Conservation (phyloP, 2,888 invertebrate species). For the Neoitamus cyanurus region DNA sequence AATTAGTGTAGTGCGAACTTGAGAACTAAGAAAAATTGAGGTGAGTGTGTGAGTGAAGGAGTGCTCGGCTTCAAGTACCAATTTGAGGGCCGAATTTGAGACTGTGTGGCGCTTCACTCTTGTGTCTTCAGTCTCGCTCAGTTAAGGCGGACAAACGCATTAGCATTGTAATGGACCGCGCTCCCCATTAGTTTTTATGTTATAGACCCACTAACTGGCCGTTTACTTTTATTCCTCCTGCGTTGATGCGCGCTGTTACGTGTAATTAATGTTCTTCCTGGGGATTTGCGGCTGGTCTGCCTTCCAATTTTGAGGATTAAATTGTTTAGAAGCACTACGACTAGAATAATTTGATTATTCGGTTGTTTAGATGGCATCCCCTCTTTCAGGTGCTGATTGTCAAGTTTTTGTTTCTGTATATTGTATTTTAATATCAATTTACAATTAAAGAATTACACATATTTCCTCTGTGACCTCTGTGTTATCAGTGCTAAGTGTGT, state of each 20-base stretch:
- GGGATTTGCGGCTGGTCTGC: not conserved
- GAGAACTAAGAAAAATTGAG: not conserved
- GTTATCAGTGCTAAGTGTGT: no score
- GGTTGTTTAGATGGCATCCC: not conserved
- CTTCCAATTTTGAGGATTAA: constrained; percentile 23
- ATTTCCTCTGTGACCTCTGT: no score
- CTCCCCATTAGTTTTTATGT: constrained; percentile 32
- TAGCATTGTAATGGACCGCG: constrained; percentile 39
- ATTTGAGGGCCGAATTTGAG: not conserved
- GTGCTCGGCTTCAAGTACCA: not conserved
- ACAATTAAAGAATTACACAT: no score
- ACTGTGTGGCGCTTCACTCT: constrained; percentile 4
- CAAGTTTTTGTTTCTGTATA: no score
- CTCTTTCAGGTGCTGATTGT: no score
- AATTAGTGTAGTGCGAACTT: constrained; percentile 38
- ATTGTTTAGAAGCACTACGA: not conserved
- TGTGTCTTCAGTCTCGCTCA: not conserved
- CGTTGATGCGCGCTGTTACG: constrained; percentile 11
- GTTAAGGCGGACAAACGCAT: constrained; percentile 22
- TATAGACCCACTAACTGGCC: constrained; percentile 37
- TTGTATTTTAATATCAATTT: no score
- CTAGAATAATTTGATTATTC: not conserved
- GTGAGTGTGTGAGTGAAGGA: not conserved
- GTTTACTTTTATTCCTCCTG: constrained; percentile 29
- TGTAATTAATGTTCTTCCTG: constrained; percentile 18